These are phyloP conservation scores for Drosophila bunnanda DNA, from an alignment of 2,888 invertebrate genomes.

Conservation along the genomic window DNA sequence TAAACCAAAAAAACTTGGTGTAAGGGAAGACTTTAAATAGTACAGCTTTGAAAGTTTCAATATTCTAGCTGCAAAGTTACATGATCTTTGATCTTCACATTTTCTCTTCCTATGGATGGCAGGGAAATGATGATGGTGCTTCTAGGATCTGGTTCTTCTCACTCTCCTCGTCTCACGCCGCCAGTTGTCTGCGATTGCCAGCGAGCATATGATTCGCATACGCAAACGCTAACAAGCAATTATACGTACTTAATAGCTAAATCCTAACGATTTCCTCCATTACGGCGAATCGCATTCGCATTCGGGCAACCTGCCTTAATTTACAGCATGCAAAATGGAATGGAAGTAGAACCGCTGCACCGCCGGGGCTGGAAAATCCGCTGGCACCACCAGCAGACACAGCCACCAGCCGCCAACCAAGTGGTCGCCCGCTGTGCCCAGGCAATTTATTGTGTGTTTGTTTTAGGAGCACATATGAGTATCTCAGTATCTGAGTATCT, in stretches of 20 bases:
- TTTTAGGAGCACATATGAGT: conserved; percentile 71
- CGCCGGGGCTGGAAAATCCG: conserved; percentile 5
- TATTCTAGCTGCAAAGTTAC: background rate
- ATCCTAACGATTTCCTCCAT: conserved; percentile 65
- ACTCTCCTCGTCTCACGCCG: conserved; percentile 15
- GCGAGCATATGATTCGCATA: conserved; percentile 38
- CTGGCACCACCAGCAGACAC: conserved; percentile 31
- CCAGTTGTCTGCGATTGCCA: conserved; percentile 12
- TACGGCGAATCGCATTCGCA: conserved; percentile 63
- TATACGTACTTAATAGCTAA: conserved; percentile 64
- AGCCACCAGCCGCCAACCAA: conserved; percentile 19
- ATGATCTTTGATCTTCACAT: background rate
- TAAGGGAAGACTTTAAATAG: background rate
- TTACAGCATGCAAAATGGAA: conserved; percentile 76
- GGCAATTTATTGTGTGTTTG: conserved; percentile 81
- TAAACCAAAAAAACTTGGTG: no score
- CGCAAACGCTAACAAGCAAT: conserved; percentile 57
- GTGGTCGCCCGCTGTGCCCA: conserved; percentile 70
- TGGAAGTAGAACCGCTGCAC: conserved; percentile 65
- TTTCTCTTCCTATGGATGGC: background rate
- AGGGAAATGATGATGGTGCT: conserved; percentile 5
- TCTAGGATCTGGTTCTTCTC: conserved; percentile 17
- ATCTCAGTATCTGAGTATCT: conserved; percentile 23
- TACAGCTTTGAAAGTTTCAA: no score
- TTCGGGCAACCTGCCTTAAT: conserved; percentile 69